Conservation (phyloP, 1,140 invertebrate genomes). For the Danaus melanippus region DNA sequence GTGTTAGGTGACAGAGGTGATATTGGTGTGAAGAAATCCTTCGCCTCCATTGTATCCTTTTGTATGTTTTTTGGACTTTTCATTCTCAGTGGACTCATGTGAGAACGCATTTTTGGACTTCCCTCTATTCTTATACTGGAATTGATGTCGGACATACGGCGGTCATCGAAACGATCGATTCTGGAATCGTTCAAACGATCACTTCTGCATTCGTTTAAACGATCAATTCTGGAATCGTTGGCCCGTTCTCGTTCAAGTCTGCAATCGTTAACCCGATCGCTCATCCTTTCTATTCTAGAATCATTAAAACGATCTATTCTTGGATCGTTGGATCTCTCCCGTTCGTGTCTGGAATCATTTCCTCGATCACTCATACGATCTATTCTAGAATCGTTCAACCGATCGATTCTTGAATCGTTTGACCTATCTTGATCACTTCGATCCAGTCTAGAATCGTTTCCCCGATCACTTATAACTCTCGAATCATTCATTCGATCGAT, state of each 20-base stretch:
- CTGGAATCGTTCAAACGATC: conserved; percentile 32
- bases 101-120: conserved; percentile 47
- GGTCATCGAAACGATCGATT: conserved; percentile 37
- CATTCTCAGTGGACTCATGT: conserved; percentile 48
- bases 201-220: conserved; percentile 6
- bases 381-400: conserved; percentile 21
- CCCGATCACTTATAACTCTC: conserved; percentile 19
- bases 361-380: conserved; percentile 25
- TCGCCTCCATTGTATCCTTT: conserved; percentile 43
- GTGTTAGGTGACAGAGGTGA: conserved; percentile 59
- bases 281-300: conserved; percentile 26
- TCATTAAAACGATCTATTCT: conserved; percentile 23
- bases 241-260: conserved; percentile 21
- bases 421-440: conserved; percentile 22
- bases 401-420: conserved; percentile 28
- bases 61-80: conserved; percentile 43
- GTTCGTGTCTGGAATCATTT: conserved; percentile 19
- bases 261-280: conserved; percentile 27
- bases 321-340: conserved; percentile 23
- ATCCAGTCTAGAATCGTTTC: conserved; percentile 32
- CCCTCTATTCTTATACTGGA: conserved; percentile 52
- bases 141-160: conserved; percentile 47
- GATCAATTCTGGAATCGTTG: conserved; percentile 29
- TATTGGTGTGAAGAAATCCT: conserved; percentile 43
- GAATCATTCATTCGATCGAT: conserved; percentile 27